A percentile compares a stretch with the other conserved stretches of the same genome.
These are phyloP conservation scores for Leucophora obtusa DNA, from an alignment of 2,888 invertebrate genomes.

Conservation along the genomic window DNA sequence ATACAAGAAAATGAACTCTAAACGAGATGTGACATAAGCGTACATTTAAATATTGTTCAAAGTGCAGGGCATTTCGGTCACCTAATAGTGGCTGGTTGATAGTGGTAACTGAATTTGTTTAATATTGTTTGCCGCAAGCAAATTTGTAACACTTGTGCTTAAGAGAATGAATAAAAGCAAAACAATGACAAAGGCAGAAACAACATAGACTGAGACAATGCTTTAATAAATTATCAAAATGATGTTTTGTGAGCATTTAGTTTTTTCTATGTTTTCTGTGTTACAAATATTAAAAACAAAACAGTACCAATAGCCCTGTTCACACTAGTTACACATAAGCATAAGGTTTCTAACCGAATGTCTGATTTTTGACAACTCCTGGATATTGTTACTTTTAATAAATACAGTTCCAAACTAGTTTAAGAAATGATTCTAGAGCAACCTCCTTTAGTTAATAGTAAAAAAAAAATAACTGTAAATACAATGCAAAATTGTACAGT, in stretches of 20 bases:
- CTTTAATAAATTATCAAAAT: conserved; percentile 44
- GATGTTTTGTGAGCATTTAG: conserved; percentile 21
- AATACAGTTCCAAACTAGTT: too few relatives aligned
- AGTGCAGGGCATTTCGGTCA: conserved; percentile 7
- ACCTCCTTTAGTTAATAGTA: too few relatives aligned
- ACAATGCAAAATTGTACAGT: too few relatives aligned
- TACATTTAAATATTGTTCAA: neutral
- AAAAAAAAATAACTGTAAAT: too few relatives aligned
- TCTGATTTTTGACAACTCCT: too few relatives aligned
- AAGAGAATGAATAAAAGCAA: conserved; percentile 5
- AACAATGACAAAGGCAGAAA: conserved; percentile 28
- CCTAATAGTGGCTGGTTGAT: conserved; percentile 7
- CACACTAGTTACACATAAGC: too few relatives aligned
- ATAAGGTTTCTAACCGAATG: too few relatives aligned
- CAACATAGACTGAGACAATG: too few relatives aligned
- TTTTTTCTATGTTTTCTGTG: neutral
- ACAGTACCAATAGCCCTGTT: neutral
- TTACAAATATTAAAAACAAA: neutral
- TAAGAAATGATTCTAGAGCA: too few relatives aligned
- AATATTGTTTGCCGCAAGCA: neutral
- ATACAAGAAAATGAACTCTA: conserved; percentile 31
- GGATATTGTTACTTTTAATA: too few relatives aligned
- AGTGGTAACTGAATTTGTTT: conserved; percentile 28
- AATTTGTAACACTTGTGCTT: conserved; percentile 26
- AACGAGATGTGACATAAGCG: conserved; percentile 42